Percentiles rank a stretch among this genome's conserved stretches.
These are phyloP conservation scores for Apeira syringaria DNA, from an alignment of 2,888 invertebrate species.

Conservation along the genomic window DNA sequence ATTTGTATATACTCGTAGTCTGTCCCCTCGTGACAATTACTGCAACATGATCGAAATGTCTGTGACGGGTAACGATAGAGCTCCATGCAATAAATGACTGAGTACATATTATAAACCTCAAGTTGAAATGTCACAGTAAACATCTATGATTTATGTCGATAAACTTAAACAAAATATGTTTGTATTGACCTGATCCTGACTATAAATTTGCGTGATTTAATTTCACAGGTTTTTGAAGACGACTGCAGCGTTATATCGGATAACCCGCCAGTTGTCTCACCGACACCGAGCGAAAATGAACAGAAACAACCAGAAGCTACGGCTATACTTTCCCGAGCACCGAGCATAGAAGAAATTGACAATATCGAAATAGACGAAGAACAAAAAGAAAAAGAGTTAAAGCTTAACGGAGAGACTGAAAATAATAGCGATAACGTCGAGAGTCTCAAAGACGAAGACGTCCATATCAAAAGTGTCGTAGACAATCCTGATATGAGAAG, in stretches of 20 bases:
- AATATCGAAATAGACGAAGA: constrained; percentile 73
- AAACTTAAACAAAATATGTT: too few relatives aligned
- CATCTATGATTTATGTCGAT: too few relatives aligned
- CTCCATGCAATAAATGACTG: too few relatives aligned
- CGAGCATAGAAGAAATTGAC: constrained; percentile 77
- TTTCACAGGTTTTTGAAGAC: constrained; percentile 80
- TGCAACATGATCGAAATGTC: too few relatives aligned
- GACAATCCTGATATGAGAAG: constrained; percentile 74
- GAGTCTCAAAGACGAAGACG: constrained; percentile 75
- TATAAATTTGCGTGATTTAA: background rate
- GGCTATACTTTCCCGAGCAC: constrained; percentile 69
- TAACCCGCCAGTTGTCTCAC: constrained; percentile 77
- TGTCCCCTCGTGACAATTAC: too few relatives aligned
- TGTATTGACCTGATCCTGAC: too few relatives aligned
- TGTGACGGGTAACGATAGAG: too few relatives aligned
- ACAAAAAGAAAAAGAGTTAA: constrained; percentile 58
- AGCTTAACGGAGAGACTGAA: constrained; percentile 82
- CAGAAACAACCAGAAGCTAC: constrained; percentile 61
- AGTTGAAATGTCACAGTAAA: too few relatives aligned
- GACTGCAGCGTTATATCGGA: constrained; percentile 82
- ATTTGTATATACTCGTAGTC: too few relatives aligned
- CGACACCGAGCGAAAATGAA: constrained; percentile 75
- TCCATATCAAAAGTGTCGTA: constrained; percentile 69
- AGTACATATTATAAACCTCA: too few relatives aligned
- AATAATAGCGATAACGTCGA: constrained; percentile 79